A percentile compares a stretch with the other conserved stretches of the same genome.
These are phyloP conservation scores for Pocillopora grandis DNA, from an alignment of 92 coral and sea anemone genomes.

Conservation along the genomic window DNA sequence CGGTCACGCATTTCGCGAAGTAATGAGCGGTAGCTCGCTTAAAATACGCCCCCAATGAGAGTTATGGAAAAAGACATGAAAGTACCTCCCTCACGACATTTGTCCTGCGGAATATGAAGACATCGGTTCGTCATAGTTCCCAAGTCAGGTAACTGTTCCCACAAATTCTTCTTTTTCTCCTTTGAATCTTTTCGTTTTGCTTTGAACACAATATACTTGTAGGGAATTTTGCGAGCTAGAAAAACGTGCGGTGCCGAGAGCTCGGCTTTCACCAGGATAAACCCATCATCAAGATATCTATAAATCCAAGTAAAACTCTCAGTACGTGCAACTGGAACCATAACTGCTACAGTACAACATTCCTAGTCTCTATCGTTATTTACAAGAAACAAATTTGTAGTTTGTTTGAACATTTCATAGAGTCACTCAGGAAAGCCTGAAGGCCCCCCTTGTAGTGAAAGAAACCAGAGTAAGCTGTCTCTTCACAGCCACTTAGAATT, in stretches of 20 bases:
- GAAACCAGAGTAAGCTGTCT: too few relatives aligned
- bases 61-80: background rate
- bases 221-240: background rate
- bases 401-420: too few relatives aligned
- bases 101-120: constrained; percentile 21
- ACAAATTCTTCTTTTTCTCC: constrained; percentile 7
- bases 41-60: background rate
- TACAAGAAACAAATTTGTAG: too few relatives aligned
- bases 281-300: background rate
- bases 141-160: constrained; percentile 31
- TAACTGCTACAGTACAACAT: too few relatives aligned
- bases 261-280: constrained; percentile 20
- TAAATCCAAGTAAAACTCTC: too few relatives aligned
- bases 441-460: too few relatives aligned
- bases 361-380: too few relatives aligned
- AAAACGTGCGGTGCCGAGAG: background rate
- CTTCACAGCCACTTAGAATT: too few relatives aligned
- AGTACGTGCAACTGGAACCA: too few relatives aligned
- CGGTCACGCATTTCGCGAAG: background rate
- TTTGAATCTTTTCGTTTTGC: background rate
- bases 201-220: constrained; percentile 43
- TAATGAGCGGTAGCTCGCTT: background rate
- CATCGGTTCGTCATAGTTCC: constrained; percentile 30
- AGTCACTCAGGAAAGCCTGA: too few relatives aligned
- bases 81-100: constrained; percentile 32